These are phyloP conservation scores for Diabrotica virgifera DNA, from an alignment of 1,140 invertebrate genomes.

Conservation along the genomic window DNA sequence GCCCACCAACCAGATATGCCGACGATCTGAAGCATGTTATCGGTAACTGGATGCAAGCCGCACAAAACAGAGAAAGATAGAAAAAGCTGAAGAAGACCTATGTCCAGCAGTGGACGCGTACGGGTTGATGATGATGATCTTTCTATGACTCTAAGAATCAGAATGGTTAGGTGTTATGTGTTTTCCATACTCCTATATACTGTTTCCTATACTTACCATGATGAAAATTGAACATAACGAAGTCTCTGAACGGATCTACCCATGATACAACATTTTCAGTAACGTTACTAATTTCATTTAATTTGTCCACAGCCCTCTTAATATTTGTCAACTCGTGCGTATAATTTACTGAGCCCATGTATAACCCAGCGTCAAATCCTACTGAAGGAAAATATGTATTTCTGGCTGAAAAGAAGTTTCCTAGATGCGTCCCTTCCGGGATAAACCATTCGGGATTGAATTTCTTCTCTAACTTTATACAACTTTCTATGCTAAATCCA, in stretches of 20 bases:
- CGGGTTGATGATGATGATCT: too few species aligned
- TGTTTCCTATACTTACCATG: slow-evolving; percentile 34
- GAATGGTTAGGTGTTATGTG: too few species aligned
- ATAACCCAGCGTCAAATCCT: slow-evolving; percentile 64
- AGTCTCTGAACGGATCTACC: slow-evolving; percentile 61
- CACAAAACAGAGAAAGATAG: too few species aligned
- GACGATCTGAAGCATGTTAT: too few species aligned
- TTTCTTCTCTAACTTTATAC: slow-evolving; percentile 64
- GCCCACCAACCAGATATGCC: too few species aligned
- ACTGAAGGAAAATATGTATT: slow-evolving; percentile 61
- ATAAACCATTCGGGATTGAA: slow-evolving; percentile 79
- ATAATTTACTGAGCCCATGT: slow-evolving; percentile 67
- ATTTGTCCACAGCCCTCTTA: slow-evolving; percentile 52
- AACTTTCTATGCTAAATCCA: slow-evolving; percentile 59
- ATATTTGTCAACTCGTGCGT: slow-evolving; percentile 61
- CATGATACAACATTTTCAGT: slow-evolving; percentile 60
- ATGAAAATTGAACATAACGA: slow-evolving; percentile 49
- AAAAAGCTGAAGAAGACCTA: too few species aligned
- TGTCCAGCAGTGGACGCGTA: too few species aligned
- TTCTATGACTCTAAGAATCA: too few species aligned
- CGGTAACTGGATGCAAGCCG: too few species aligned
- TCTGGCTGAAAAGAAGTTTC: slow-evolving; percentile 56
- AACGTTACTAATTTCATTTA: slow-evolving; percentile 55
- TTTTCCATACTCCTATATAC: too few species aligned
- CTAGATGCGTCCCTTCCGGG: slow-evolving; percentile 67